phyloP scores from a whole-genome alignment of 2,113 vertebrate genomes.

The Tetraodon nigroviridis region DNA sequence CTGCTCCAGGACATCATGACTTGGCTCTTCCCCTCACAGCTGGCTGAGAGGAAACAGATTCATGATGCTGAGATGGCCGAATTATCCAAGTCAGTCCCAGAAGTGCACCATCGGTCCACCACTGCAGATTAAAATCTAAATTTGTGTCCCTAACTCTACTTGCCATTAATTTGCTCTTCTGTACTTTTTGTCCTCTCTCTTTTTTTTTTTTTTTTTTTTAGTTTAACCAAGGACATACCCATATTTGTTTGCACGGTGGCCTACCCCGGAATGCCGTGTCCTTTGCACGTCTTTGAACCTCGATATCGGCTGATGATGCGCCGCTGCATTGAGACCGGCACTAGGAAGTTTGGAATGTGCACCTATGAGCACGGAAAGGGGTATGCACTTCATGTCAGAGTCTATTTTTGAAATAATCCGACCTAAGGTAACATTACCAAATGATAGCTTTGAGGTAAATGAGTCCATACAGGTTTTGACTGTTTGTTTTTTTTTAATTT shows the following conservation, averaged over 20 bases:
- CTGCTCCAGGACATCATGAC: conserved; percentile 80
- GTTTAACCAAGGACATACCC: conserved; percentile 83
- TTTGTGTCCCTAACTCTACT: not conserved
- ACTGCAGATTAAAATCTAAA: too few species aligned
- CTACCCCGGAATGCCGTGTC: conserved; percentile 82
- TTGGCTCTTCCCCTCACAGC: conserved; percentile 73
- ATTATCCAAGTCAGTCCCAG: conserved; percentile 80
- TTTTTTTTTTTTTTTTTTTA: conserved; percentile 40
- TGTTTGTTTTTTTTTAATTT: not conserved
- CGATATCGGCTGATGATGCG: conserved; percentile 91
- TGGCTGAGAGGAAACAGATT: conserved; percentile 79
- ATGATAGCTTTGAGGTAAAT: not conserved
- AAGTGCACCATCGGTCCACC: not conserved
- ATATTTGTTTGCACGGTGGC: conserved; percentile 90
- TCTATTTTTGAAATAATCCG: not conserved
- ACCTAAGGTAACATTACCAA: not conserved
- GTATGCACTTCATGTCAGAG: conserved; percentile 53
- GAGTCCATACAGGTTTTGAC: not conserved
- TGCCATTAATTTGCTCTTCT: not conserved
- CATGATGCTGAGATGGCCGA: conserved; percentile 83
- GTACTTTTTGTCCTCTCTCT: not conserved
- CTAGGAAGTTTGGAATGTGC: conserved; percentile 91
- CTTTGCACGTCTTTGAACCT: conserved; percentile 87
- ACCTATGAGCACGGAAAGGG: conserved; percentile 83
- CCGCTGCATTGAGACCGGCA: conserved; percentile 86